Evolutionary conservation across 2,113 vertebrate genomes (phyloP).

Genomic region (Datnioides undecimradiatus): DNA sequence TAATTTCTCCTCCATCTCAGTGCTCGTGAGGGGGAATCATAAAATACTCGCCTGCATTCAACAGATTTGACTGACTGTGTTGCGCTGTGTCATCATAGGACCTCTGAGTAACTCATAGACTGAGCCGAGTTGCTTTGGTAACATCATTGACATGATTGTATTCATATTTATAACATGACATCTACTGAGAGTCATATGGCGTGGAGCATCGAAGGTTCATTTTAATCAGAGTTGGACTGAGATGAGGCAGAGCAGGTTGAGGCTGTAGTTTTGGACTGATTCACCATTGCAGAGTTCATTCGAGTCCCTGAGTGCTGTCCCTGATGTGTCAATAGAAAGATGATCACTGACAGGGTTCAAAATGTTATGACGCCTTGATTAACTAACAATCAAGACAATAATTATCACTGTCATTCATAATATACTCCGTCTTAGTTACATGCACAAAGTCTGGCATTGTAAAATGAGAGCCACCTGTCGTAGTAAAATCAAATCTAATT

Average conservation of each 20-base stretch:
- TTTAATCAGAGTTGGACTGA: background rate
- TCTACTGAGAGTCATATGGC: background rate
- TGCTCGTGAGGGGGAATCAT: too few species aligned
- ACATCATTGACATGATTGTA: background rate
- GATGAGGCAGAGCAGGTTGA: background rate
- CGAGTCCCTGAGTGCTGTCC: background rate
- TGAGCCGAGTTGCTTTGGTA: background rate
- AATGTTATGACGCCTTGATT: background rate
- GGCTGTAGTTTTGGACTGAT: background rate
- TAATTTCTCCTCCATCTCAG: background rate
- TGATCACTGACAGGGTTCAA: too few species aligned
- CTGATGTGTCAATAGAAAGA: too few species aligned
- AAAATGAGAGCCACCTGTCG: background rate
- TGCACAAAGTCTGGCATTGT: background rate
- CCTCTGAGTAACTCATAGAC: background rate
- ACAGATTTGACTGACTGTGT: background rate
- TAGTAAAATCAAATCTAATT: too few species aligned
- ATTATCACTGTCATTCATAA: background rate
- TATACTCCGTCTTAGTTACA: background rate
- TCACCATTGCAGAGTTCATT: background rate
- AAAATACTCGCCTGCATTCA: background rate
- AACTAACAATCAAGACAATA: background rate
- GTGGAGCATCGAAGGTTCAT: background rate
- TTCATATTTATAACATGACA: background rate
- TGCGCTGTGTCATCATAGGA: too few species aligned